Evolutionary conservation across 2,113 vertebrate genomes (phyloP).

Genomic region (Menura novaehollandiae): DNA sequence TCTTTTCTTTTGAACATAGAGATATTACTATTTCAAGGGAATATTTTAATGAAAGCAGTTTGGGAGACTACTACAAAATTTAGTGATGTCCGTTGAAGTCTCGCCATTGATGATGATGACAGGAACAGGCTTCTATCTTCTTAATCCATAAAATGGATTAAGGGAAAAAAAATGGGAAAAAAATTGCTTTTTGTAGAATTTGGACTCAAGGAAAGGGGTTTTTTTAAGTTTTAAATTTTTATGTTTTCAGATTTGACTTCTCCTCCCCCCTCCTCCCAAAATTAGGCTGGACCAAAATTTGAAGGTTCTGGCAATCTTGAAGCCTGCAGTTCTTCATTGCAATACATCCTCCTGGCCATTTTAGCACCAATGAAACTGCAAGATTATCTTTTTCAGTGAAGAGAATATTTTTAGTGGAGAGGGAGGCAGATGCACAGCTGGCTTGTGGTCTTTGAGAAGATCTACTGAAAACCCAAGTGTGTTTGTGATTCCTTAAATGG

Average conservation of each 20-base stretch:
- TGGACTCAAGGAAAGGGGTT: not conserved
- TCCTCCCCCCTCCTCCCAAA: accelerated
- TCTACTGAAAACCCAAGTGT: not conserved
- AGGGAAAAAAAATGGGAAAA: not conserved
- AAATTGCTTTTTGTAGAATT: not conserved
- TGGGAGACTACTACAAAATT: not conserved
- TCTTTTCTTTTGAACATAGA: not conserved
- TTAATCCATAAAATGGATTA: not conserved
- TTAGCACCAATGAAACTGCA: not conserved
- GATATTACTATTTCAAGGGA: not conserved
- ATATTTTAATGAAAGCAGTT: not conserved
- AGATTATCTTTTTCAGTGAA: not conserved
- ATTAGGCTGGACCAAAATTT: not conserved
- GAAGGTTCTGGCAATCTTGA: not conserved
- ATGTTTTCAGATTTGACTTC: not conserved
- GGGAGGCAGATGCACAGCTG: not conserved
- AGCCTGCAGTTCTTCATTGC: not conserved
- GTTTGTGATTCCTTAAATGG: not conserved
- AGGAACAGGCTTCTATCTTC: not conserved
- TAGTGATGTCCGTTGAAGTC: not conserved
- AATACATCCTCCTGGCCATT: not conserved
- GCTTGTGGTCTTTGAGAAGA: not conserved
- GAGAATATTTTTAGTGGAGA: not conserved
- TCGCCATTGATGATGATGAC: not conserved
- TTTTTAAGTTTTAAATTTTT: not conserved